Conservation (phyloP, 2,888 invertebrate species). For the Drosophila percnosoma region DNA sequence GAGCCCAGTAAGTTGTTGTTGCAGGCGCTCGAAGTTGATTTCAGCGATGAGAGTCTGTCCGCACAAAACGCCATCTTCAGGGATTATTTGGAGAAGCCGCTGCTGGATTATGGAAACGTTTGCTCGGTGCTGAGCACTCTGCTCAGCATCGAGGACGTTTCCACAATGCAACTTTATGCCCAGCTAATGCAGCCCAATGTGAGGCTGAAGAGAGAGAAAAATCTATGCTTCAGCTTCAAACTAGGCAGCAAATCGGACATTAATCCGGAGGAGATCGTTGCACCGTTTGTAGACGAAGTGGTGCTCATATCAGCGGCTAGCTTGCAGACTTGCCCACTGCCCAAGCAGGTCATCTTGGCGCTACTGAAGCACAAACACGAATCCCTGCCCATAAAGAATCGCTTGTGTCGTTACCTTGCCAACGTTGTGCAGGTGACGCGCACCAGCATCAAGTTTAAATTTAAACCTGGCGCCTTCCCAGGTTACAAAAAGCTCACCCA, state of each 20-base stretch:
- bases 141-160: constrained; percentile 78
- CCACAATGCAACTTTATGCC: constrained; percentile 58
- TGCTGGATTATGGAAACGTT: constrained; percentile 59
- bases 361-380: constrained; percentile 60
- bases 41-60: constrained; percentile 35
- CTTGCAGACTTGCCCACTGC: constrained; percentile 28
- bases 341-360: constrained; percentile 44
- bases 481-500: neutral
- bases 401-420: constrained; percentile 49
- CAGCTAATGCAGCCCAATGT: constrained; percentile 53
- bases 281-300: constrained; percentile 61
- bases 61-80: constrained; percentile 20
- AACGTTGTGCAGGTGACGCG: constrained; percentile 57
- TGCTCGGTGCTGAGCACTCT: constrained; percentile 62
- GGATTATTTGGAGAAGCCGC: constrained; percentile 47
- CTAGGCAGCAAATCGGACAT: neutral
- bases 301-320: constrained; percentile 69
- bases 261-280: constrained; percentile 65
- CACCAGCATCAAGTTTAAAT: constrained; percentile 35
- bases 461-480: constrained; percentile 6
- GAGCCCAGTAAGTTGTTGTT: constrained; percentile 39
- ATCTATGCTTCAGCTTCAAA: constrained; percentile 18
- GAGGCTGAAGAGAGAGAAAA: constrained; percentile 1
- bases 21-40: constrained; percentile 38
- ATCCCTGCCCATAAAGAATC: neutral